A percentile compares a stretch with the other conserved stretches of the same genome.
Evolutionary conservation across 2,797 vertebrate species (phyloP).

Genomic region (Calcarius lapponicus): DNA sequence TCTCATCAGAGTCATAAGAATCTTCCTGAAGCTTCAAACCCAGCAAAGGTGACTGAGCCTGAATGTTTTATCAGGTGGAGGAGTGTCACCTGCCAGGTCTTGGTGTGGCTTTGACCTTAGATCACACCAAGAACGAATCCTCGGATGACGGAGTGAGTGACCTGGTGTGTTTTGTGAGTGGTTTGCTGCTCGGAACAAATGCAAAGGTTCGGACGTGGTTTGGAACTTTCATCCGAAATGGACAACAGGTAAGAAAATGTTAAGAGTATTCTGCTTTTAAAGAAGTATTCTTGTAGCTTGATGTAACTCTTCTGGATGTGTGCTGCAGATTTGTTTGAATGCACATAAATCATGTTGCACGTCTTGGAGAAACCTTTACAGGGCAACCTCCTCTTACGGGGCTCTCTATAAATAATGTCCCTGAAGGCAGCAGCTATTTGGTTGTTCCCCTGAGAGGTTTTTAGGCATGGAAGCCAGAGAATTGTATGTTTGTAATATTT

Average conservation of each 20-base stretch:
- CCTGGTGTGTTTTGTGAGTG: constrained; percentile 95
- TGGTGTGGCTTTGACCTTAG: constrained; percentile 95
- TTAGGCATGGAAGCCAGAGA: background rate
- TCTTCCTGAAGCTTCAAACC: background rate
- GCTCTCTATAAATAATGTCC: background rate
- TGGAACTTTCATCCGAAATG: constrained; percentile 97
- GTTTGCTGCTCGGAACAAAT: constrained; percentile 93
- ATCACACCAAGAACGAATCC: constrained; percentile 90
- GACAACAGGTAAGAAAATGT: constrained; percentile 87
- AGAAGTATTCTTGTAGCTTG: background rate
- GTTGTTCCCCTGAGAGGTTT: background rate
- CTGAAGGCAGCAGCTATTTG: background rate
- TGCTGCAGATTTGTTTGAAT: background rate
- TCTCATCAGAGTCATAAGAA: accelerated
- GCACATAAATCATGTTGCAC: accelerated
- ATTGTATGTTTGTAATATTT: background rate
- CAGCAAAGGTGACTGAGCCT: background rate
- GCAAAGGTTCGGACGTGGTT: constrained; percentile 99
- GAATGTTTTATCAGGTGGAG: constrained; percentile 82
- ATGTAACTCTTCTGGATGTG: background rate
- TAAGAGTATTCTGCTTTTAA: background rate
- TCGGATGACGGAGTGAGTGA: constrained; percentile 94
- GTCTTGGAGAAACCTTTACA: background rate
- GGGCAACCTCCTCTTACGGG: accelerated
- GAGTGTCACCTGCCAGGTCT: constrained; percentile 97